A percentile compares a stretch with the other conserved stretches of the same genome.
These are phyloP conservation scores for Lepeophtheirus salmonis DNA, from an alignment of 1,140 invertebrate species.

Conservation along the genomic window DNA sequence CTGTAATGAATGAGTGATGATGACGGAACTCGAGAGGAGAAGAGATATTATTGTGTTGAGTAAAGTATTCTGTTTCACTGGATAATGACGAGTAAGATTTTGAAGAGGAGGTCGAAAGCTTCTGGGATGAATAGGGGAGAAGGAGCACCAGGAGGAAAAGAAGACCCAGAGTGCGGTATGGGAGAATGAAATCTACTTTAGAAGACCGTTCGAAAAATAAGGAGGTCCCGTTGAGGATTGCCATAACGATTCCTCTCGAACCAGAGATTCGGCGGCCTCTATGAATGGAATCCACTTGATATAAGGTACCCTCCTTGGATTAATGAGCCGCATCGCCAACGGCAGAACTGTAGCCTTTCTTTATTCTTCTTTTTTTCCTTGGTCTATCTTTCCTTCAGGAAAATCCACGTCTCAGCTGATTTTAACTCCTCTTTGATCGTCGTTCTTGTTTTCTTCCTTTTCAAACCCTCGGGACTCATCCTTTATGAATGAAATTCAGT, in stretches of 20 bases:
- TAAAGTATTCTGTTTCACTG: neutral
- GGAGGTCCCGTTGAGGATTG: neutral
- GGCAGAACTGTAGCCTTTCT: too few species aligned
- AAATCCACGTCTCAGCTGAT: too few species aligned
- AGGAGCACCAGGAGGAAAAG: neutral
- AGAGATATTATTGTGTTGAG: too few species aligned
- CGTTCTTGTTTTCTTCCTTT: too few species aligned
- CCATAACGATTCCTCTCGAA: neutral
- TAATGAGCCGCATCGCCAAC: neutral
- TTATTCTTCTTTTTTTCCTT: too few species aligned
- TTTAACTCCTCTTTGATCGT: too few species aligned
- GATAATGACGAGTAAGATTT: neutral
- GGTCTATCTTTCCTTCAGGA: too few species aligned
- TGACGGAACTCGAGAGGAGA: neutral
- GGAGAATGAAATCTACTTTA: too few species aligned
- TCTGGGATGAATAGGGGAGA: neutral
- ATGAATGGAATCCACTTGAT: neutral
- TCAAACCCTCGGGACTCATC: too few species aligned
- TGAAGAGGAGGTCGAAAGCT: neutral
- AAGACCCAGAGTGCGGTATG: too few species aligned
- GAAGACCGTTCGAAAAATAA: neutral
- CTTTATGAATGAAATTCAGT: too few species aligned
- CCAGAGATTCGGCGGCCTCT: too few species aligned
- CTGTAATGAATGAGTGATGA: neutral
- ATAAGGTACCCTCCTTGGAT: neutral